Evolutionary conservation across 2,797 vertebrate species (phyloP), one percentile per base, ranked within the genome.

Genomic region (Pteronotus mesoamericanus): DNA sequence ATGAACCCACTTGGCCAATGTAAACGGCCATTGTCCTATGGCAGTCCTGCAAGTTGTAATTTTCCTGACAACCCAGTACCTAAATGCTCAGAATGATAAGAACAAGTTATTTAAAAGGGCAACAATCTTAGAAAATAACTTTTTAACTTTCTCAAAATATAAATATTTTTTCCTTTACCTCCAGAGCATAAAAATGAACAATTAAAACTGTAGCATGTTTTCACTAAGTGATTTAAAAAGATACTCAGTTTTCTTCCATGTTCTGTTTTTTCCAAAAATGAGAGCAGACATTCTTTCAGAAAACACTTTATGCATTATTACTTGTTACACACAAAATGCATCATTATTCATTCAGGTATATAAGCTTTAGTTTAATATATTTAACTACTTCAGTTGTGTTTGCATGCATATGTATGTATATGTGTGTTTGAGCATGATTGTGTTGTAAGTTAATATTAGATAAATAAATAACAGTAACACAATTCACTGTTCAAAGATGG

Each of bases 361-460:
- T 61, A 74, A 92, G 15, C 59, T 96, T 95, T 93, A 71, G 74
- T 59, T 96, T 96, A 82, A 83, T 66, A 96, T 55, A 39, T 87
- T 95, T 79, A 96, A 91, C 18, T 83, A 78, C 82, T 88, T 96
- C n/a, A 77, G 34, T 10, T 46, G 9, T 44, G 2, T 71, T 16
- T 68, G 10, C 24, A 16, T 87, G 39, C 11, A 5, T 66, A 21
- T n/a, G 22, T 53, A 3, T 80, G 7, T 72, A 37, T 78, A 3
- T 42, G 12, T 71, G 53, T 48, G 15, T 57, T 53, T 94, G 55
- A 48, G 59, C 72, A 59, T 48, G 53, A 80, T 6, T 86, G 24
- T 59, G 4, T 64, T 64, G 5, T 79, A 75, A 83, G 59, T 79
- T 74, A 80, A n/a, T 77, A 18, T 55, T 68, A 88, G 59, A 39